Evolutionary conservation across 1,140 invertebrate genomes (phyloP).

Genomic region (Idris sp.): DNA sequence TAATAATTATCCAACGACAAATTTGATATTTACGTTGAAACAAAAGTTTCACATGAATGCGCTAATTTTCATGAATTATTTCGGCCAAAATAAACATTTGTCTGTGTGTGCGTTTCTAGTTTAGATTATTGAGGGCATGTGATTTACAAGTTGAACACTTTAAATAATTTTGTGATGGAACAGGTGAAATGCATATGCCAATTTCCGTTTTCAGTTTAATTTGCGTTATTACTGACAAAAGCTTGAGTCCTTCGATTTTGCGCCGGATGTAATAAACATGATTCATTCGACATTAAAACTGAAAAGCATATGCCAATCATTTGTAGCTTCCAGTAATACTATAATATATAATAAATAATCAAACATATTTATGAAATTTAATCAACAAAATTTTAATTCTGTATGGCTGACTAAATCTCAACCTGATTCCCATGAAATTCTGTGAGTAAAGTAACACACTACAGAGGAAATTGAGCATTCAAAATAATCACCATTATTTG

Average conservation of each 20-base stretch:
- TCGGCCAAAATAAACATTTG: neutral
- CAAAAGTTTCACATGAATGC: no score
- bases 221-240: neutral
- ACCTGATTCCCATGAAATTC: constrained; percentile 39
- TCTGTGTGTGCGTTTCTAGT: no score
- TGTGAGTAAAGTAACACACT: no score
- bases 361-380: no score
- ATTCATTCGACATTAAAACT: constrained; percentile 14
- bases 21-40: no score
- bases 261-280: constrained; percentile 5
- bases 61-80: constrained; percentile 1
- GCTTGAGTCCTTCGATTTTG: constrained; percentile 9
- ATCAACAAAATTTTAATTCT: no score
- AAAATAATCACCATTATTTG: no score
- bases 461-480: no score
- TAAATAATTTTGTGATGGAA: neutral
- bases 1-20: neutral
- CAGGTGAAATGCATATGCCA: constrained; percentile 4
- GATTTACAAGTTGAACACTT: constrained; percentile 3
- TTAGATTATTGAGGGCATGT: constrained; percentile 7
- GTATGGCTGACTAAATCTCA: constrained; percentile 43
- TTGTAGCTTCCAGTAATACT: no score
- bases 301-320: constrained; percentile 25
- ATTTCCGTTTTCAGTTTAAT: constrained; percentile 6
- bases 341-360: constrained; percentile 44